Base-by-base conservation (phyloP, 2,113 vertebrate genomes). In the Vidua macroura region DNA sequence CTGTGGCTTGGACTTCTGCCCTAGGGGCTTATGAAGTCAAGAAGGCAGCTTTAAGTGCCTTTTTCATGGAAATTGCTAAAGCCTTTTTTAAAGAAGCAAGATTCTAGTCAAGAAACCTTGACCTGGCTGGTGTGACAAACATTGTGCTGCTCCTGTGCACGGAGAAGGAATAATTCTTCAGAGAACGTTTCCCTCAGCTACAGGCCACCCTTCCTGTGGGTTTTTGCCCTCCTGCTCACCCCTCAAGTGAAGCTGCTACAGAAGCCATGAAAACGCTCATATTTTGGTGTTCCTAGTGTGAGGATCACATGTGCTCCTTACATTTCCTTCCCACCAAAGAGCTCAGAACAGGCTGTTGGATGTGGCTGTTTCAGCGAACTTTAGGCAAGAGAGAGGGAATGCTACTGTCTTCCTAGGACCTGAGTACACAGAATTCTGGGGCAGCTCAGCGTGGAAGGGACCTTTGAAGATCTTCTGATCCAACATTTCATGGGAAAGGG, bases 1-100 rank as follows among this genome's bases (percentile, higher is more conserved):
- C 95, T 96, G 93, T 96, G 94, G 94, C 88, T 94, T 96, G 96
- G 94, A 95, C 88, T 81, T 89, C 67, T 93, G 96, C 95, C 94
- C 78, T 76, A 67, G 2, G 4, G 91, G 74, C 81, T 96, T 94
- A 94, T 79, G 93, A 94, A 96, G 80, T 93, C 91, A 92, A 94
- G 83, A 68, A 90, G 80, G 77, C 92, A 95, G 80, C 56, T 93
- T 86, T 78, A 95, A 95, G 83, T 60, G 80, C 69, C 60, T 95
- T 96, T 93, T 81, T 72, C 88, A 88, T 49, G 86, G 88, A 81
- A 92, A 95, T 82, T 84, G 52, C 64, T 92, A 88, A 88, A 93
- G 55, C 23, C 18, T 90, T 35, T 76, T 62, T 67, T 51, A 73
- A 93, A 70, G 68, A 74, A 72, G 39, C 39, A 88, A 66, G 55